Percentiles rank a stretch among this genome's conserved stretches.
Conservation (phyloP, 23 tunicate genomes). For the Aplidium turbinatum region DNA sequence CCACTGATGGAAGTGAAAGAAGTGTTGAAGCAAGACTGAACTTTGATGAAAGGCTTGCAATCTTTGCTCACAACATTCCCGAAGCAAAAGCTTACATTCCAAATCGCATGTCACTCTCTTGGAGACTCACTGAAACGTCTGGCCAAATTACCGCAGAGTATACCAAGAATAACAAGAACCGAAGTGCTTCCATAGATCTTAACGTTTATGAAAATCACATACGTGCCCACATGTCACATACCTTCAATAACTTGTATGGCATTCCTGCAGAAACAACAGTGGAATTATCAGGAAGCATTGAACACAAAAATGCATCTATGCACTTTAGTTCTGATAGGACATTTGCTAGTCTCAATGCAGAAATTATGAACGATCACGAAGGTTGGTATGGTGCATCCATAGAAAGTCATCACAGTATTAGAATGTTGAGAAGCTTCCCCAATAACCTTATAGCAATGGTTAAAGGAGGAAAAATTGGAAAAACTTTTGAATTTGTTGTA, state of each 20-base stretch:
- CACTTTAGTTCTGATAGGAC: too few species aligned
- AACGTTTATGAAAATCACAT: too few species aligned
- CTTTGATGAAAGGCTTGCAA: slow-evolving; percentile 1
- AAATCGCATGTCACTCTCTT: slow-evolving; percentile 19
- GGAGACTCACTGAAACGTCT: slow-evolving; percentile 8
- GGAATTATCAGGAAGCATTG: too few species aligned
- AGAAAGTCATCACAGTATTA: slow-evolving; percentile 23
- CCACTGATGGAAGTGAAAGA: slow-evolving; percentile 57
- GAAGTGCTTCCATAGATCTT: background rate
- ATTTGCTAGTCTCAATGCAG: slow-evolving; percentile 3
- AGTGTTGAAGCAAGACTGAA: slow-evolving; percentile 26
- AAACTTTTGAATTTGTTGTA: background rate
- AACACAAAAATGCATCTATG: too few species aligned
- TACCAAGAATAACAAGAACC: slow-evolving; percentile 5
- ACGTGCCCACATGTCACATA: too few species aligned
- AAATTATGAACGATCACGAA: slow-evolving; percentile 19
- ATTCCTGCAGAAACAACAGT: too few species aligned
- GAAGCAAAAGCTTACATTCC: slow-evolving; percentile 49
- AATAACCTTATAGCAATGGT: slow-evolving; percentile 6
- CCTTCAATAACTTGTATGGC: too few species aligned
- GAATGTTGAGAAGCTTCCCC: slow-evolving; percentile 6
- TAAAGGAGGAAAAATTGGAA: slow-evolving; percentile 18
- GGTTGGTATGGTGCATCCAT: slow-evolving; percentile 53
- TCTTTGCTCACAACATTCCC: slow-evolving; percentile 19
- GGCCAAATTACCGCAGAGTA: slow-evolving; percentile 10